Evolutionary conservation across 2,888 invertebrate genomes (phyloP), one percentile per base, ranked within the genome.

Genomic region (Atethmia centrago): DNA sequence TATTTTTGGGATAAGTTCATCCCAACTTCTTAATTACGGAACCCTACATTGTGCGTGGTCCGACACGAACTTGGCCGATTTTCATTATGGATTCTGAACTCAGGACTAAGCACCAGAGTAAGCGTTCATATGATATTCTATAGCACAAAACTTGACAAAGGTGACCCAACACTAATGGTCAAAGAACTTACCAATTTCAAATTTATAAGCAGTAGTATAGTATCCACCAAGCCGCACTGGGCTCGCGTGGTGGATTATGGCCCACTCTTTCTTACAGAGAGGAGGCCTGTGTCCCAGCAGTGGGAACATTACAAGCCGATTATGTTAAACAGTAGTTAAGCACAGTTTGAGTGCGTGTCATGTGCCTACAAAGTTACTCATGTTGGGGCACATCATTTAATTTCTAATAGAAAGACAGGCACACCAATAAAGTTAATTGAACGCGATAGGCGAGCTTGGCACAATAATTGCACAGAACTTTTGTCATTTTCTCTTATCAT

Each of bases 401-500:
- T 16, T 55, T 16, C 28, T 9, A 64, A 47, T 42, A 21, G 4
- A 55, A 63, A 63, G 14, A 31, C 28, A 53, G 25, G 16, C 25
- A 16, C 25, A 25, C 7, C 14, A 55, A 55, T 55, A 16, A 28
- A 55, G 28, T 55, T 25, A 28, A 53, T 55, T 16, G 16, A 25
- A 49, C 10, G 1, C 16, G 2, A n/a, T n/a, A 47, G 16, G 16
- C n/a, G 53, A n/a, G 31, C n/a, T 79, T 71, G 47, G 61, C 40
- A 40, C 42, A n/a, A n/a, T n/a, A 36, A 56, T 51, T 58, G 3
- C 47, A 14, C 14, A 45, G 25, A 77, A 49, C 9, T 58, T 74
- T 31, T 25, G 16, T 31, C 1, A 53, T 70, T 82, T 77, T 71
- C 67, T 42, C 61, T 86, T 85, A 87, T 85, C 83, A 87, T 72